These are phyloP conservation scores for Papilio demoleus DNA, from an alignment of 2,888 invertebrate species.

Conservation along the genomic window DNA sequence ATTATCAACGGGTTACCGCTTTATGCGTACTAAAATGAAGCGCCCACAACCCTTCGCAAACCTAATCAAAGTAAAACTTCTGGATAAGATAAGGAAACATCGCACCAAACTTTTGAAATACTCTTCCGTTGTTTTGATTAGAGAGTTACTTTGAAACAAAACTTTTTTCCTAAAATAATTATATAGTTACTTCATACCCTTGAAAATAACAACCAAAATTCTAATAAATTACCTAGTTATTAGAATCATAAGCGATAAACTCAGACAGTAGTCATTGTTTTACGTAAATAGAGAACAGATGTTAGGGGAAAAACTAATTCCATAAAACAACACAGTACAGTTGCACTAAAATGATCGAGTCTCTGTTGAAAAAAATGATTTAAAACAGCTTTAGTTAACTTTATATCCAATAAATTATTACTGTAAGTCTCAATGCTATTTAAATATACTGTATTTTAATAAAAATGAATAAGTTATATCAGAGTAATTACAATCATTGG, in stretches of 20 bases:
- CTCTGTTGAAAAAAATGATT: not conserved
- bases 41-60: slow-evolving; percentile 28
- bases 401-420: not conserved
- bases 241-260: not conserved
- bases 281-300: not conserved
- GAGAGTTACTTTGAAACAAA: slow-evolving; percentile 4
- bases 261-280: not conserved
- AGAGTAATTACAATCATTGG: not conserved
- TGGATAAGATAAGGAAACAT: slow-evolving; percentile 3
- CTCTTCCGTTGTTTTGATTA: slow-evolving; percentile 14
- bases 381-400: not conserved
- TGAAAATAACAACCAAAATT: slow-evolving; percentile 1
- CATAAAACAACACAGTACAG: not conserved
- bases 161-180: not conserved
- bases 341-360: not conserved
- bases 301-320: slow-evolving; percentile 3
- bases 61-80: slow-evolving; percentile 25
- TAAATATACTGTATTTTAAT: too few relatives aligned
- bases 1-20: slow-evolving; percentile 20
- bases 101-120: slow-evolving; percentile 10
- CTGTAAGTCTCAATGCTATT: too few relatives aligned
- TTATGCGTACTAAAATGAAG: slow-evolving; percentile 29
- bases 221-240: not conserved
- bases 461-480: not conserved
- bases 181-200: not conserved